These are phyloP conservation scores for Sanderia malayensis DNA, from an alignment of 30 jellyfish, hydroid and myxozoan species.

Conservation along the genomic window DNA sequence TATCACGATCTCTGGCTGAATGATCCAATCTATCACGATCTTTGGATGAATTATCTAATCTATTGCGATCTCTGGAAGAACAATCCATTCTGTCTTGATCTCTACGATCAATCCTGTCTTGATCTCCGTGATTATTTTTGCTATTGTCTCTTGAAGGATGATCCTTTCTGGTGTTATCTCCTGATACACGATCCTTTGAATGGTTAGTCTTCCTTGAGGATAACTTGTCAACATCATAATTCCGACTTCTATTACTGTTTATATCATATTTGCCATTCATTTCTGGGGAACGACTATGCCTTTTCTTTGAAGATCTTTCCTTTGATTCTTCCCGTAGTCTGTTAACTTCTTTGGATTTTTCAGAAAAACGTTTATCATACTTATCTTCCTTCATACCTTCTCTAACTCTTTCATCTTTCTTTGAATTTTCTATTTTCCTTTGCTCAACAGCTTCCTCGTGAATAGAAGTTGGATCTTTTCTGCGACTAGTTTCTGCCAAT, in stretches of 20 bases:
- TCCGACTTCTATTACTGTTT: too few relatives aligned
- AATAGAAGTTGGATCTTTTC: not conserved
- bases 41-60: too few relatives aligned
- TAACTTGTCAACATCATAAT: too few relatives aligned
- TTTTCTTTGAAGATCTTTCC: conserved; percentile 7
- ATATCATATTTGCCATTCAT: not conserved
- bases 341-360: not conserved
- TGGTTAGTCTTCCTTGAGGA: too few relatives aligned
- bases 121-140: too few relatives aligned
- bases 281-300: not conserved
- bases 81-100: too few relatives aligned
- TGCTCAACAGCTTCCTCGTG: not conserved
- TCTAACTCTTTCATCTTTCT: conserved; percentile 11
- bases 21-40: too few relatives aligned
- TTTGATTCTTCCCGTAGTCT: conserved; percentile 4
- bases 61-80: too few relatives aligned
- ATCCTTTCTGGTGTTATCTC: too few relatives aligned
- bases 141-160: too few relatives aligned
- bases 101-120: too few relatives aligned
- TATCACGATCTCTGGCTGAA: too few relatives aligned
- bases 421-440: conserved; percentile 7
- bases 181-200: conserved; percentile 21
- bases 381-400: not conserved
- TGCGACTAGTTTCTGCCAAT: conserved; percentile 58
- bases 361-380: not conserved